Conservation (phyloP, 2,888 invertebrate species). For the Tachina fera region DNA sequence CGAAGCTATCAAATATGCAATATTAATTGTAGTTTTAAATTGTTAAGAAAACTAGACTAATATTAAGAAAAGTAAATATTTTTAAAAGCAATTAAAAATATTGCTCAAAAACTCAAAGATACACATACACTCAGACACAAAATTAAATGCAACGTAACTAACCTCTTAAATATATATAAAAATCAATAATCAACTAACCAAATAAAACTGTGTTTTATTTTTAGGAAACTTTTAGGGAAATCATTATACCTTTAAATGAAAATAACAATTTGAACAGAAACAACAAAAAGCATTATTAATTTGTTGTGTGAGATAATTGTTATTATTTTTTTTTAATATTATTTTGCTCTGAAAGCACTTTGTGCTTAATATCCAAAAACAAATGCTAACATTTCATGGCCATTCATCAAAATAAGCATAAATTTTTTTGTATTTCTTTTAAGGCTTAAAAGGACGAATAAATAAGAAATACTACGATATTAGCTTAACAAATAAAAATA, state of each 20-base stretch:
- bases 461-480: constrained; percentile 19
- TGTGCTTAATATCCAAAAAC: constrained; percentile 1
- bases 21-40: constrained; percentile 49
- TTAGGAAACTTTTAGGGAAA: constrained; percentile 18
- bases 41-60: constrained; percentile 20
- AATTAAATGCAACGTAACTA: constrained; percentile 54
- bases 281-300: background rate
- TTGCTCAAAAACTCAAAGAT: constrained; percentile 9
- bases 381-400: constrained; percentile 39
- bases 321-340: constrained; percentile 20
- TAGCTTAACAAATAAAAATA: background rate
- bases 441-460: constrained; percentile 33
- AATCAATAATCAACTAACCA: constrained; percentile 69
- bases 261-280: background rate
- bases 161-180: constrained; percentile 62
- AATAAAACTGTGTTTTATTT: constrained; percentile 69
- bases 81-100: constrained; percentile 45
- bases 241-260: background rate
- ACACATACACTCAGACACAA: background rate
- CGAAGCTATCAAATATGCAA: constrained; percentile 48
- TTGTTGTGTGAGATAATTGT: constrained; percentile 25
- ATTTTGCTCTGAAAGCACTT: background rate
- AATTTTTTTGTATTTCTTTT: constrained; percentile 8
- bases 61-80: constrained; percentile 29
- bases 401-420: constrained; percentile 45